Evolutionary conservation across 2,888 invertebrate species (phyloP), one percentile per base, ranked within the genome.

Genomic region (Drosophila borealis): DNA sequence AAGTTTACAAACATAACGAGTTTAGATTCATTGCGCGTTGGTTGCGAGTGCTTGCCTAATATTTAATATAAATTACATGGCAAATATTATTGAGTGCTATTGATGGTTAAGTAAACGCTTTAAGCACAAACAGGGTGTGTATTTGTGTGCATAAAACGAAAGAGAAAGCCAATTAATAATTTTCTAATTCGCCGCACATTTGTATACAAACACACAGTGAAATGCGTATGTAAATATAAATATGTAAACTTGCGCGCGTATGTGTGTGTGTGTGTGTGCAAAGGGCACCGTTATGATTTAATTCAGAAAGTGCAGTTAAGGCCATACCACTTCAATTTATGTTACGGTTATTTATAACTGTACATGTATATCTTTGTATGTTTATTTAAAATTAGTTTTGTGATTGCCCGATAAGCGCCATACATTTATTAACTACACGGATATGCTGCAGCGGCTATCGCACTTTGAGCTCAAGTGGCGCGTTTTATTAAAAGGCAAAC

Each of bases 401-500:
- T 33, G 34, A 29, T 41, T 17, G 39, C 39, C 39, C 10, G n/a
- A 13, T 44, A 67, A 56, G 56, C 44, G 50, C 41, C 46, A 41
- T 46, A 39, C 53, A 60, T 54, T 67, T 60, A 63, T 70, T 86
- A 78, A 78, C 76, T 74, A 74, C 56, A 44, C 60, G 64, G 44
- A 65, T 70, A 75, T 73, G 54, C 14, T 48, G 34, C 33, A 39
- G 37, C 45, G 56, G 60, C 49, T 76, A 68, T 66, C 70, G 68
- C 53, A 71, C 83, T 78, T 69, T 78, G 78, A 70, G 70, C 77
- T 68, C 61, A 72, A 83, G 86, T 83, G 86, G 79, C 84, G 80
- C 87, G 84, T 77, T 86, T 82, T 54, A 70, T 71, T 65, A 60
- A 70, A 78, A 70, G 54, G 59, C 14, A 65, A 56, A 67, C 70